These are phyloP conservation scores for Drosophila yakuba DNA, from an alignment of 1,140 invertebrate genomes.

Conservation along the genomic window DNA sequence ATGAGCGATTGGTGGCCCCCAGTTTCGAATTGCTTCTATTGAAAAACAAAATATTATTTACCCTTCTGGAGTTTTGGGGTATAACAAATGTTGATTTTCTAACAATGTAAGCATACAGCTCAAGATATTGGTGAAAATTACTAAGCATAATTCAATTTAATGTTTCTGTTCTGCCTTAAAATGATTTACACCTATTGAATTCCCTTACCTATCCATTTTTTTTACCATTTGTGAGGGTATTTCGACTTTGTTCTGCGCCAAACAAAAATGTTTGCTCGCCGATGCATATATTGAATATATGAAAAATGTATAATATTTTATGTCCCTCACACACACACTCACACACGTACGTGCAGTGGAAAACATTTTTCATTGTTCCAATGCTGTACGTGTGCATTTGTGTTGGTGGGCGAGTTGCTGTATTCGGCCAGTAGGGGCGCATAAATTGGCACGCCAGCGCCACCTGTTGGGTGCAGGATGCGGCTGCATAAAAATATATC, in stretches of 20 bases:
- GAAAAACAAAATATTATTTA: slow-evolving; percentile 29
- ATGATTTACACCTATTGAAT: no score
- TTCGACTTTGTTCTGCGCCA: slow-evolving; percentile 1
- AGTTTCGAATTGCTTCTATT: slow-evolving; percentile 1
- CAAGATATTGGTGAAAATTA: no score
- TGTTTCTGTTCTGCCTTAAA: no score
- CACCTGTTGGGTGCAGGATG: slow-evolving; percentile 66
- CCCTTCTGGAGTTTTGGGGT: background rate
- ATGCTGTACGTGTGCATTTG: slow-evolving; percentile 12
- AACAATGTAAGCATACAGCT: no score
- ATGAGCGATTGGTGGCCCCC: slow-evolving; percentile 53
- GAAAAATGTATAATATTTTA: slow-evolving; percentile 73
- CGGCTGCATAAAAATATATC: slow-evolving; percentile 70
- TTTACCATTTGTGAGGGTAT: slow-evolving; percentile 8
- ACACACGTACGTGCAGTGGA: slow-evolving; percentile 1
- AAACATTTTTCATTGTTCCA: slow-evolving; percentile 62
- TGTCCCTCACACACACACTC: slow-evolving; percentile 13
- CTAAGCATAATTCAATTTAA: no score
- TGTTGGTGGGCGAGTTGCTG: slow-evolving; percentile 18
- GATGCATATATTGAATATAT: slow-evolving; percentile 78
- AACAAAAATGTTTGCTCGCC: slow-evolving; percentile 18
- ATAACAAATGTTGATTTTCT: no score
- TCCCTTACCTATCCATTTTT: background rate
- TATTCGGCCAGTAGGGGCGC: slow-evolving; percentile 58
- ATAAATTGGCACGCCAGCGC: slow-evolving; percentile 77